Evolutionary conservation across 92 coral and sea anemone species (phyloP), one percentile per base, ranked within the genome.

Genomic region (Umimayanthus chanpuru): DNA sequence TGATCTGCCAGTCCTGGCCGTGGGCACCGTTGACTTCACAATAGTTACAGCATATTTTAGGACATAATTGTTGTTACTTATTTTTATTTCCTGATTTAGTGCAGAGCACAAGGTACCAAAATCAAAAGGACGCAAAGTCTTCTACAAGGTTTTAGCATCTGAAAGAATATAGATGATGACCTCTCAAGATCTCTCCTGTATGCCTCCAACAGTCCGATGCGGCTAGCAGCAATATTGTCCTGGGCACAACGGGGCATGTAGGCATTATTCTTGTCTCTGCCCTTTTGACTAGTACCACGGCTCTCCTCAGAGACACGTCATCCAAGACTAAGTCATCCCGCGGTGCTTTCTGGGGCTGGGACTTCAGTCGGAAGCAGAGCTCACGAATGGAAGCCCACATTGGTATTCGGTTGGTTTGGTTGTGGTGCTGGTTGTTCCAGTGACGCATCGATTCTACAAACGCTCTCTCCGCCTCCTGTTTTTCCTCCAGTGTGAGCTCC

Each of bases 321-420:
- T 61, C 32, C 20, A 58, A 9, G 5, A 56, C 85, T 47, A 81
- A 6, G 26, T 58, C 85, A 21, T 30, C 49, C 30, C 85, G 73
- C 47, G 85, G 85, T 49, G 85, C 85, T 65, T 81, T 81, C 73
- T 81, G 85, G 85, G 85, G 85, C 23, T 81, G 85, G 32, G 73
- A 20, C 32, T 81, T 61, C 44, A 81, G 16, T 5, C 44, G 73
- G 49, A 36, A 81, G 36, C 85, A 81, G 30, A 81, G 73, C 38
- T 81, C 85, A 28, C 85, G 73, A 11, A 81, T 39, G 21, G 73
- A 81, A 7, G 85, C 5, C 85, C 85, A 81, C 26, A 61, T 32
- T n/a, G 29, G 73, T 25, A 81, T 81, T 15, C 85, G 85, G 49
- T 81, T 61, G 73, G 85, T 81, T 21, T 32, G 85, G 29, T 81